Evolutionary conservation across 2,113 vertebrate species (phyloP).

Genomic region (Phylloscopus trochilus): DNA sequence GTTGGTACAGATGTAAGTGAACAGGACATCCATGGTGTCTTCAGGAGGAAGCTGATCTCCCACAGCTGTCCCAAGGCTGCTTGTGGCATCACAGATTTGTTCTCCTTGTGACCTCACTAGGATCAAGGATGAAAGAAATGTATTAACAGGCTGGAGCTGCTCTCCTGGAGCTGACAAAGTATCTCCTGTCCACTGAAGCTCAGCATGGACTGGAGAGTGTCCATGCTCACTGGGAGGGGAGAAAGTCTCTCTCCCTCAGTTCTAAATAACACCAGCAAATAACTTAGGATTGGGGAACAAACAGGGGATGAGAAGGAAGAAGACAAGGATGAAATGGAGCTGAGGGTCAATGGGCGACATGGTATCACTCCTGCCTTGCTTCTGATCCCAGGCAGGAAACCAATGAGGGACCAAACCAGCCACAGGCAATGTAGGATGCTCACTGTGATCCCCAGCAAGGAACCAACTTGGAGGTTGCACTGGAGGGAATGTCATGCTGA

Average conservation of each 20-base stretch:
- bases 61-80: background rate
- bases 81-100: background rate
- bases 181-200: background rate
- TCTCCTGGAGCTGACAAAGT: background rate
- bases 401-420: background rate
- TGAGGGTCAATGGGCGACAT: background rate
- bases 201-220: background rate
- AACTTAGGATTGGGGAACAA: background rate
- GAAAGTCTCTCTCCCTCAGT: background rate
- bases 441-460: background rate
- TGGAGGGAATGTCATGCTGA: background rate
- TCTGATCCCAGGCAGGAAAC: background rate
- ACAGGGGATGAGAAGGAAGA: background rate
- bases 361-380: background rate
- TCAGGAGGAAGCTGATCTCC: background rate
- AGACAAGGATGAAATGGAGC: background rate
- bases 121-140: background rate
- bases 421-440: background rate
- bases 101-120: background rate
- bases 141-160: background rate
- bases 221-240: background rate
- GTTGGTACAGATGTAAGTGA: background rate
- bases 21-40: background rate
- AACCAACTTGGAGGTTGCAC: background rate
- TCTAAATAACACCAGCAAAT: background rate